Evolutionary conservation across 2,888 invertebrate genomes (phyloP).

Genomic region (Pharmacophagus antenor): DNA sequence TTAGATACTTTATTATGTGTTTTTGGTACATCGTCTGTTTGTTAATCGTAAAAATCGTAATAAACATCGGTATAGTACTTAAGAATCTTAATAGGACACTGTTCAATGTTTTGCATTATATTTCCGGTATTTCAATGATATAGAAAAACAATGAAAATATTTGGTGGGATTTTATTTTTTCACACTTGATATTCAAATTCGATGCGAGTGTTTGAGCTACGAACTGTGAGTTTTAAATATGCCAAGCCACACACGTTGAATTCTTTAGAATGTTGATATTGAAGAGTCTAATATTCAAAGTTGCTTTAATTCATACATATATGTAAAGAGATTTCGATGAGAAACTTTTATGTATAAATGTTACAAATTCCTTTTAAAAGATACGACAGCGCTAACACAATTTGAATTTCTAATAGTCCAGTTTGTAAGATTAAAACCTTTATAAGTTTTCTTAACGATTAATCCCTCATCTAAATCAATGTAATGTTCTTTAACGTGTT

Average conservation of each 20-base stretch:
- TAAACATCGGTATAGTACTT: too few relatives aligned
- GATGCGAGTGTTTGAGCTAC: constrained; percentile 11
- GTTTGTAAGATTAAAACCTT: too few relatives aligned
- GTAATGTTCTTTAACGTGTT: too few relatives aligned
- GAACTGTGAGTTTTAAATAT: constrained; percentile 11
- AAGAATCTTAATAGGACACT: too few relatives aligned
- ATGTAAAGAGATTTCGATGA: not conserved
- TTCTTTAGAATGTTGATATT: constrained; percentile 7
- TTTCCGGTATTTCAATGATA: too few relatives aligned
- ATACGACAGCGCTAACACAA: not conserved
- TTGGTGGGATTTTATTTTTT: constrained; percentile 4
- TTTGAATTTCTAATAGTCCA: too few relatives aligned
- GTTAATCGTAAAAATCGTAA: too few relatives aligned
- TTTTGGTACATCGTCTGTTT: too few relatives aligned
- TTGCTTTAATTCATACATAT: not conserved
- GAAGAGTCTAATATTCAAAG: constrained; percentile 7
- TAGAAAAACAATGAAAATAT: too few relatives aligned
- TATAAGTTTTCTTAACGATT: too few relatives aligned
- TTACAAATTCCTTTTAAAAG: not conserved
- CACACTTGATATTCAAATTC: constrained; percentile 18
- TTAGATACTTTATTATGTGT: too few relatives aligned
- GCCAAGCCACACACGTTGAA: constrained; percentile 7
- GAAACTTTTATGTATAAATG: not conserved
- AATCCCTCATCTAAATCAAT: too few relatives aligned
- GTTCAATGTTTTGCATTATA: not conserved